Percentiles rank a stretch among this genome's conserved stretches.
Evolutionary conservation across 2,113 vertebrate genomes (phyloP).

Genomic region (Microcebus ravelobensis): DNA sequence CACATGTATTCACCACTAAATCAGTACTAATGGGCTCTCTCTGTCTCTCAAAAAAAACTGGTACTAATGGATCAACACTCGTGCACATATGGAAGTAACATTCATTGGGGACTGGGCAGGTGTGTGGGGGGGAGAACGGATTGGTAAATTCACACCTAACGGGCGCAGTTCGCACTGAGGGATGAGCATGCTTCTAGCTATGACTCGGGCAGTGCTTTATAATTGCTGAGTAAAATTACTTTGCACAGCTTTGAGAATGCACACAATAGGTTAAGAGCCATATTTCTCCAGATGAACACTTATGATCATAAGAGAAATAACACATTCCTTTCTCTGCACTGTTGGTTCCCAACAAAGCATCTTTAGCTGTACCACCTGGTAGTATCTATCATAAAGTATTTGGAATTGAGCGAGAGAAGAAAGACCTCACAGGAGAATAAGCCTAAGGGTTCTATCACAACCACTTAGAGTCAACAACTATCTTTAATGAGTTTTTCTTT

Average conservation of each 20-base stretch:
- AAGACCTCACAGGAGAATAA: neutral
- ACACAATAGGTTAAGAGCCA: conserved; percentile 67
- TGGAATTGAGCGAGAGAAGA: neutral
- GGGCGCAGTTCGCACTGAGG: too few species aligned
- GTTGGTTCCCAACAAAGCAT: conserved; percentile 79
- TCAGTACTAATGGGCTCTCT: too few species aligned
- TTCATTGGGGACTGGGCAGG: too few species aligned
- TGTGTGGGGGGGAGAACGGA: too few species aligned
- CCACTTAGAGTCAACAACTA: neutral
- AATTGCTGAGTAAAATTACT: conserved; percentile 75
- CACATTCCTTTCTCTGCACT: conserved; percentile 65
- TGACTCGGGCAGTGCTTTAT: neutral
- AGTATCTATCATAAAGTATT: conserved; percentile 22
- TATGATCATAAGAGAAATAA: conserved; percentile 63
- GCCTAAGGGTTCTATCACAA: neutral
- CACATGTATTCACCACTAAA: too few species aligned
- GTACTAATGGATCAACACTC: too few species aligned
- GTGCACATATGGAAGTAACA: too few species aligned
- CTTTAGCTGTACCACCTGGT: conserved; percentile 9
- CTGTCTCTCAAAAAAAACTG: too few species aligned
- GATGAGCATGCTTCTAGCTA: too few species aligned
- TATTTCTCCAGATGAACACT: conserved; percentile 76
- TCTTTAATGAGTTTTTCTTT: neutral
- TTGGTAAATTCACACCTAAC: too few species aligned
- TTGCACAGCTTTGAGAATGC: conserved; percentile 79